Base-by-base conservation (phyloP, 2,113 vertebrate species). In the Notarius quadriscutis region DNA sequence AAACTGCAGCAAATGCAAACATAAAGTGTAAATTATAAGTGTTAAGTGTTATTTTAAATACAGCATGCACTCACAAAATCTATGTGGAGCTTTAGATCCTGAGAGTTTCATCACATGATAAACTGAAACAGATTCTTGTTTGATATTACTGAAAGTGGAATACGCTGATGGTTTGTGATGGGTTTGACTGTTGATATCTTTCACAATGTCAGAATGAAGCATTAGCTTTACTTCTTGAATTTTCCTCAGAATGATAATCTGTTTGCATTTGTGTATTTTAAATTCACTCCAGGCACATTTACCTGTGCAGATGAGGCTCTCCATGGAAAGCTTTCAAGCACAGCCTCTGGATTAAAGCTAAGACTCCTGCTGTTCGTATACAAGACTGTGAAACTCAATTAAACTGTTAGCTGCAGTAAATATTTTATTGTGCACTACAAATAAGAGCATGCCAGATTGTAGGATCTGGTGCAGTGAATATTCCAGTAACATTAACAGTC, bases 261-360 rank as follows among this genome's bases (percentile, higher is more conserved):
- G 50, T 30, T 34, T 63, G 27, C 81, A 67, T 74, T 69, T 25
- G 3, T 22, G 15, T 51, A 65, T 80, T 81, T 53, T 80, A 63
- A 84, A 74, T 11, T 48, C 62, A 60, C 1, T 14, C 81, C 86
- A 91, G 86, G 89, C 87, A 60, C 75, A 91, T 89, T 88, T 91
- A 92, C 84, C 90, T 82, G 85, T 82, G 85, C 89, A 92, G 87
- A 88, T 91, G 90, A 90, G 89, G 88, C 90, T 90, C 88, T 91
- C 89, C 58, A 84, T 79, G 86, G 67, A 88, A 92, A 93, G 88
- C 67, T 74, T 89, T 89, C 4, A 58, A 88, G 90, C 79, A 80
- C 82, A 62, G 71, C n/a, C 87, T 86, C 72, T 88, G 55, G 87
- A 84, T 91, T 34, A n/a, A 41, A 83, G 57, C 55, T 57, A 80